Conservation (phyloP, 2,888 invertebrate species). For the Entomobrya proxima region DNA sequence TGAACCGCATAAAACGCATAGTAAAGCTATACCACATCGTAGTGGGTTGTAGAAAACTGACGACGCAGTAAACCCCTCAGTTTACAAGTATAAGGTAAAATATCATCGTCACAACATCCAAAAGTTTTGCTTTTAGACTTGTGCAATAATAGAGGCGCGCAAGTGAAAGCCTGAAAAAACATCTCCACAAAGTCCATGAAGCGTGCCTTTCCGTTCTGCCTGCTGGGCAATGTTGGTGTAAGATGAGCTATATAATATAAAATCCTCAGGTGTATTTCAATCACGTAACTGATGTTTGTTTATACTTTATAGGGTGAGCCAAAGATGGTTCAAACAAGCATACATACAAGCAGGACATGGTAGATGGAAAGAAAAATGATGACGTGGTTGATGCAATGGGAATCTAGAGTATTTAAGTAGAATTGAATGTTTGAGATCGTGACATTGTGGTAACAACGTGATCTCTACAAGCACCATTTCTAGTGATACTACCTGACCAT, state of each 20-base stretch:
- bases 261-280: conserved; percentile 62
- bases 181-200: conserved; percentile 4
- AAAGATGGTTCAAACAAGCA: conserved; percentile 3
- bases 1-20: too few species aligned
- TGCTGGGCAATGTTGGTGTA: neutral
- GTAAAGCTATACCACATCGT: too few species aligned
- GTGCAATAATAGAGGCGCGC: too few species aligned
- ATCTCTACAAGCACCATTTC: conserved; percentile 9
- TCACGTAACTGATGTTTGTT: conserved; percentile 59
- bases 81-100: too few species aligned
- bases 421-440: conserved; percentile 35
- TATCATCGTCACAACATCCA: neutral
- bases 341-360: neutral
- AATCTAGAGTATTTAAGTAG: conserved; percentile 39
- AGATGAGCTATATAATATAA: conserved; percentile 30
- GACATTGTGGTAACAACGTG: conserved; percentile 21
- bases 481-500: conserved; percentile 25
- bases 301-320: conserved; percentile 29
- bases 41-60: too few species aligned
- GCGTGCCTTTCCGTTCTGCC: neutral
- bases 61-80: too few species aligned
- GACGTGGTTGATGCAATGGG: conserved; percentile 40
- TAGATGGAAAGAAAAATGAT: conserved; percentile 40
- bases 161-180: neutral
- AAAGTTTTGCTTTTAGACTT: too few species aligned